Evolutionary conservation across 2,797 vertebrate genomes (phyloP), one percentile per base, ranked within the genome.

Genomic region (Hozukius guyotensis): DNA sequence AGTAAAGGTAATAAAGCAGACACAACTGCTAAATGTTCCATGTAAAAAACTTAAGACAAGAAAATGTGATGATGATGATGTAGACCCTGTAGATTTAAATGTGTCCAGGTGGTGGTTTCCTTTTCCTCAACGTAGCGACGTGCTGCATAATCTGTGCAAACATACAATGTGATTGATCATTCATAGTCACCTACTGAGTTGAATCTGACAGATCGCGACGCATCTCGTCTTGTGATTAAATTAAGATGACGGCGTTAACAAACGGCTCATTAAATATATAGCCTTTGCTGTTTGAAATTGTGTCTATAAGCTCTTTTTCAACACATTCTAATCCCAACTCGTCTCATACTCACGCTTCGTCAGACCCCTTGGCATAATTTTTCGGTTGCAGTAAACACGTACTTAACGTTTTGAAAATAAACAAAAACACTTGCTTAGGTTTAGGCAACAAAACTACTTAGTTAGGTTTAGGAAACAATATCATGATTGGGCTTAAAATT

Each of bases 281-380:
- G 16, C 46, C 16, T n/a, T 52, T 52, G 8, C 20, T 9, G 46
- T 52, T 52, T 52, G 46, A 52, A 18, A 52, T 18, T 52, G 20
- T 52, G 7, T 8, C 46, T 42, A 16, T 7, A 42, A 42, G 6
- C 38, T 42, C 38, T 42, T 42, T 42, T 42, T 42, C 38, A 42
- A 16, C 38, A 16, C 38, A 42, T 42, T 42, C 38, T 42, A 0
- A 42, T 42, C 38, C 14, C 0, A 42, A 42, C 0, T 16, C 6
- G 2, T 42, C 14, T 0, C 14, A 42, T 42, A 42, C 14, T 42
- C 38, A 42, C 14, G 6, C 6, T 42, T 42, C 0, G 0, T 42
- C 38, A 42, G 38, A 42, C 14, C 38, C 38, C 38, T 42, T 16
- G 38, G 38, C 38, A 42, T 42, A 0, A 42, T 42, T 16, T 42